Conservation (phyloP, 2,888 invertebrate genomes). For the Syrphus vitripennis region DNA sequence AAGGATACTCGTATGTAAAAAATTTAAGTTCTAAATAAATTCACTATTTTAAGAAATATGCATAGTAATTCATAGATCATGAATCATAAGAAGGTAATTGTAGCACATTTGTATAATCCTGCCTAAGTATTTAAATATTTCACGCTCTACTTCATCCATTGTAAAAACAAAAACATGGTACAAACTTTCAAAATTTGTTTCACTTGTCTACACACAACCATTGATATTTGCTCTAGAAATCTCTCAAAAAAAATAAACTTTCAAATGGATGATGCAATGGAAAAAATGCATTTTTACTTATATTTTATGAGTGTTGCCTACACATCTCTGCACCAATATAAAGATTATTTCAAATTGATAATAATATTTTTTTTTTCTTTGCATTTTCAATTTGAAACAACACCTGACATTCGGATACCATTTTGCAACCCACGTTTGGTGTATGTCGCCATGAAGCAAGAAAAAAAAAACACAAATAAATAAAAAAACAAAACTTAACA, state of each 20-base stretch:
- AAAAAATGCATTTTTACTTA: slow-evolving; percentile 35
- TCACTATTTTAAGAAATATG: too few relatives aligned
- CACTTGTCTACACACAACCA: not conserved
- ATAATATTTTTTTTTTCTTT: slow-evolving; percentile 8
- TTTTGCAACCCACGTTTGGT: slow-evolving; percentile 54
- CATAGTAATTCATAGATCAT: too few relatives aligned
- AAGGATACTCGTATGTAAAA: too few relatives aligned
- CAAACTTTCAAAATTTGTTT: not conserved
- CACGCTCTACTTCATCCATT: not conserved
- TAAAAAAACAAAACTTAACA: slow-evolving; percentile 8
- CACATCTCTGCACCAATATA: slow-evolving; percentile 53
- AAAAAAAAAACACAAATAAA: not conserved
- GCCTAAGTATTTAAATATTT: not conserved
- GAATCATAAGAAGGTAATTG: too few relatives aligned
- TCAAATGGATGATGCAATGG: slow-evolving; percentile 58
- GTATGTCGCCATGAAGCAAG: not conserved
- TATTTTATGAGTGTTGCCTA: slow-evolving; percentile 50
- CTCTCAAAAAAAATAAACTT: not conserved
- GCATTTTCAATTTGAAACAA: slow-evolving; percentile 39
- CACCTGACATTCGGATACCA: slow-evolving; percentile 66
- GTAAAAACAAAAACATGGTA: not conserved
- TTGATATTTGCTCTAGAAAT: slow-evolving; percentile 8
- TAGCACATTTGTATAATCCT: too few relatives aligned
- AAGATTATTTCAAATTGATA: slow-evolving; percentile 64
- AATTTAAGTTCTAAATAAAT: too few relatives aligned